Evolutionary conservation across 2,888 invertebrate genomes (phyloP), one percentile per base, ranked within the genome.

Genomic region (Tipula vernalis): DNA sequence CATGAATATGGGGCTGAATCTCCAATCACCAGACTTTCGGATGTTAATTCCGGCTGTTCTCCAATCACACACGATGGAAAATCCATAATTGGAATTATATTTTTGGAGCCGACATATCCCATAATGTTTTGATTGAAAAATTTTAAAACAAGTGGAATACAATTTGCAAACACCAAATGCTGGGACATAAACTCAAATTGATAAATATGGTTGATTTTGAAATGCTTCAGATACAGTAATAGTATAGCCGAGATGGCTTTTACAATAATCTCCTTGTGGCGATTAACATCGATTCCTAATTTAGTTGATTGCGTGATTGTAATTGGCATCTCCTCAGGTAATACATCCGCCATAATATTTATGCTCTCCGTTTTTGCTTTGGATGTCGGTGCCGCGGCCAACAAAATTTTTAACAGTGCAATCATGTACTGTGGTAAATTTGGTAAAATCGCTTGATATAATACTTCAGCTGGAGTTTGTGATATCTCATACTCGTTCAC

Each of bases 141-240:
- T 91, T 99, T 99, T 87, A 99, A 93, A 28, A 99, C 98, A 88
- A 99, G 92, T 0, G 99, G 99, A 91, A 99, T 98, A 90, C 99
- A 99, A 91, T 99, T 99, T 87, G 99, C 99, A 92, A 99, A 99
- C 10, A 99, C 98, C 89, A 99, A 93, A 92, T 99, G 99, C 92
- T 99, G 99, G 1, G 98, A 98, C 96, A 99, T 98, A 91, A 98
- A 99, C 92, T 99, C 99, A 93, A 99, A 99, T 92, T 99, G 99
- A 91, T 99, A 99, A 85, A 99, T 94, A 92, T 99, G 99, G 92
- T 99, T 99, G 87, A 94, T 91, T 92, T 99, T 99, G 90, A 99
- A 98, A 92, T 99, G 99, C 92, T 99, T 99, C 88, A 99, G 92
- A 87, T 99, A 94, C 10, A 99, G 92, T 87, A 99, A 92, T 87